Evolutionary conservation across 2,888 invertebrate species (phyloP).

Genomic region (Drosophila suboccidentalis): DNA sequence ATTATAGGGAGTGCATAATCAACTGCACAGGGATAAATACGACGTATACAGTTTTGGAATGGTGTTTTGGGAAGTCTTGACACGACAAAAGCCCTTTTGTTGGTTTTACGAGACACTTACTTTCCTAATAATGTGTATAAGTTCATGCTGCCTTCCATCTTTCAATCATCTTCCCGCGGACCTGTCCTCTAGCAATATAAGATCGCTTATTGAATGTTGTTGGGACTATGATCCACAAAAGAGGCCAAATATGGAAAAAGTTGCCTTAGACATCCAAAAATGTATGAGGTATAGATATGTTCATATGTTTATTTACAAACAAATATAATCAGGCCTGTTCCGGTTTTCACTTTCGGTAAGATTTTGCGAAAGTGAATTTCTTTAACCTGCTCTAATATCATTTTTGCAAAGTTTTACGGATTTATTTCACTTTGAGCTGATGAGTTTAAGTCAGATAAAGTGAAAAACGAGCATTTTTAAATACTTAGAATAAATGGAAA

Average conservation of each 20-base stretch:
- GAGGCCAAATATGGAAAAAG: constrained; percentile 6
- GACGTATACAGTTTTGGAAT: constrained; percentile 27
- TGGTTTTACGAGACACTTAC: neutral
- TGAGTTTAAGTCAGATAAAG: too few relatives aligned
- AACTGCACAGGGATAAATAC: neutral
- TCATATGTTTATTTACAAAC: neutral
- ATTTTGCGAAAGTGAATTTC: too few relatives aligned
- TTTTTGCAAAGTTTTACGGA: too few relatives aligned
- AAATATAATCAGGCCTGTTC: too few relatives aligned
- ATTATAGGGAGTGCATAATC: neutral
- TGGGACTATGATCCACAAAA: neutral
- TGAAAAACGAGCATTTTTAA: too few relatives aligned
- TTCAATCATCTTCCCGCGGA: neutral
- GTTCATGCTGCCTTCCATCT: neutral
- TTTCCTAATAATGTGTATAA: neutral
- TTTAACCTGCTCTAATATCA: too few relatives aligned
- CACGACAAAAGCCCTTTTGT: neutral
- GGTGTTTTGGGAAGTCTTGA: constrained; percentile 19
- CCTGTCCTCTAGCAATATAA: neutral
- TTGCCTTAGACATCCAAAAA: neutral
- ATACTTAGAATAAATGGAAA: too few relatives aligned
- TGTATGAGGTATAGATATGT: neutral
- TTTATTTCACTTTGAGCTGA: too few relatives aligned
- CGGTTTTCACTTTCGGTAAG: too few relatives aligned
- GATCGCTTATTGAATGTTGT: constrained; percentile 5